These are phyloP conservation scores for Eledone cirrhosa DNA, from an alignment of 2,888 invertebrate genomes.

Conservation along the genomic window DNA sequence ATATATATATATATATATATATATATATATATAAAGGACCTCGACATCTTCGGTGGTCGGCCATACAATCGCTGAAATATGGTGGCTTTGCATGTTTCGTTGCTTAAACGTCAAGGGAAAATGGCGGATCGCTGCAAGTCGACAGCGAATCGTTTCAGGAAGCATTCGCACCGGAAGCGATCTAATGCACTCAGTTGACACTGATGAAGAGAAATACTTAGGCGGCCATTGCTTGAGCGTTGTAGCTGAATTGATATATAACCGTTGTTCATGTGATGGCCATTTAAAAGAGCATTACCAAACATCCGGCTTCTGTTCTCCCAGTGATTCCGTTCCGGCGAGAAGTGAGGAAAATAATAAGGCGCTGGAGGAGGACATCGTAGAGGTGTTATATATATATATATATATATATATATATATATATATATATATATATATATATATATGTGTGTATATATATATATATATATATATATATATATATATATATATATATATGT, in stretches of 20 bases:
- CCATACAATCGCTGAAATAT: not conserved
- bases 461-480: not conserved
- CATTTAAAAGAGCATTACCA: constrained; percentile 28
- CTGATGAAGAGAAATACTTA: constrained; percentile 28
- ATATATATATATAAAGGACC: not conserved
- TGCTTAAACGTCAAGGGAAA: not conserved
- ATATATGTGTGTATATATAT: not conserved
- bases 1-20: no score
- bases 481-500: not conserved
- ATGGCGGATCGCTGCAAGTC: not conserved
- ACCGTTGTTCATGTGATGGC: constrained; percentile 20
- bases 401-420: not conserved
- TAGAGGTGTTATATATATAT: not conserved
- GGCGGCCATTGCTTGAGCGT: not conserved
- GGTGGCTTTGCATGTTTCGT: not conserved
- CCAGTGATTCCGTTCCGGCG: not conserved
- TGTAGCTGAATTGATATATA: constrained; percentile 19
- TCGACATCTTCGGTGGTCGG: not conserved
- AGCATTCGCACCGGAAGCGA: constrained; percentile 17
- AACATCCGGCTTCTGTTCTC: constrained; percentile 18
- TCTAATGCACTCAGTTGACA: constrained; percentile 23
- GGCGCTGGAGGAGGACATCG: not conserved
- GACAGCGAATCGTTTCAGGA: not conserved
- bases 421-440: not conserved
- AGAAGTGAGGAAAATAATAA: not conserved